These are phyloP conservation scores for Tinamus major DNA, from an alignment of 2,797 vertebrate genomes.

Conservation along the genomic window DNA sequence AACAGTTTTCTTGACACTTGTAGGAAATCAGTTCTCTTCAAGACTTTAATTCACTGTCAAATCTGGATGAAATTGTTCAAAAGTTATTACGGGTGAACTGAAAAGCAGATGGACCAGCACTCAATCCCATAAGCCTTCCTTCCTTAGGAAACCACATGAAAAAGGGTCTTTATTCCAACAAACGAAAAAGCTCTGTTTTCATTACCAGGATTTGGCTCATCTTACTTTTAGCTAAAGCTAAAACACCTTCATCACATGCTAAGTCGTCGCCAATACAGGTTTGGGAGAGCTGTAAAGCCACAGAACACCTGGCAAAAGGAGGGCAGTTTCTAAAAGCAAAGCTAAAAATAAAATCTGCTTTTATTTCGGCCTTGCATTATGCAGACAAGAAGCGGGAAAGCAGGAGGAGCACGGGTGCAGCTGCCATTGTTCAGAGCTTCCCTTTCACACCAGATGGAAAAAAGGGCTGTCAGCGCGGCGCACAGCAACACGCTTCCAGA, in stretches of 20 bases:
- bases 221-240: neutral
- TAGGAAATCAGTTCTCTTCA: conserved; percentile 19
- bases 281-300: neutral
- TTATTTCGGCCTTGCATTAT: neutral
- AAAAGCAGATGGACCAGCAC: conserved; percentile 39
- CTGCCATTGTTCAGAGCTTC: conserved; percentile 43
- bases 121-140: neutral
- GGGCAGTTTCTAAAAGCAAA: neutral
- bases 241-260: neutral
- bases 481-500: neutral
- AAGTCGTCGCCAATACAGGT: neutral
- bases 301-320: conserved; percentile 28
- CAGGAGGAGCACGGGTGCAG: conserved; percentile 41
- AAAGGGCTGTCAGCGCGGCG: neutral
- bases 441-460: neutral
- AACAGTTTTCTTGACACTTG: neutral
- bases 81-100: conserved; percentile 44
- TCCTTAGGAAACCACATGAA: neutral
- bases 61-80: conserved; percentile 13
- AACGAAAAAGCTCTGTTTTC: conserved; percentile 3
- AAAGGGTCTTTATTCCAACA: neutral
- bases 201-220: neutral
- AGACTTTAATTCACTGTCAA: neutral
- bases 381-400: conserved; percentile 17
- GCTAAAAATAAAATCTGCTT: neutral